Base-by-base conservation (phyloP, 2,113 vertebrate genomes). In the Leiothrix lutea region DNA sequence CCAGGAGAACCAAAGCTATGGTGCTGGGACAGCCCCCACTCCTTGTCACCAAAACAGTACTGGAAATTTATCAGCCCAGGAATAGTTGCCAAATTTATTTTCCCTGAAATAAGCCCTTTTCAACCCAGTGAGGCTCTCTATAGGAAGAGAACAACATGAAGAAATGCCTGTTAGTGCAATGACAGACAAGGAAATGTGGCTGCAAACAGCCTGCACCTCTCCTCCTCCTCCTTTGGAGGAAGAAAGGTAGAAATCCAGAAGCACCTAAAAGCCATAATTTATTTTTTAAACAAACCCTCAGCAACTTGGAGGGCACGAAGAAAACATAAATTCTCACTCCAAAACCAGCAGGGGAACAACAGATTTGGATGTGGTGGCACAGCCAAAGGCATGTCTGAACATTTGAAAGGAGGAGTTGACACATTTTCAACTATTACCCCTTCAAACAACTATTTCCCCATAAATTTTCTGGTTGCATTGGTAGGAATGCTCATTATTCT, bases 401-500 rank as follows among this genome's bases (percentile, higher is more conserved):
- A 44, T 73, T 88, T 61, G 28, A 67, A 71, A 92, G 74, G 86
- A 94, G 82, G 66, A 86, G 88, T 71, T 95, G 95, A 92, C 91
- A 92, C 82, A 71, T 94, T 81, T 81, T 94, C 92, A 82, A 47
- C 86, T 53, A 31, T 62, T 72, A 45, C 75, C 58, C 73, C 80
- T 93, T 92, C 88, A 90, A 90, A 96, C 82, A 80, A 53, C 75
- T 74, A 73, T 86, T 78, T 83, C 67, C 79, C 82, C 90, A 92
- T 96, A 74, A 88, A 91, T 88, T 83, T 86, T 69, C 83, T 74
- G 47, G 28, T 74, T 54, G 82, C 25, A 3, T 66, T 78, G 72
- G 58, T 47, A 84, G 86, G 85, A 91, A 90, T 51, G 61, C 51
- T 95, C 33, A 4, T 90, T 90, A 88, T 92, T 97, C 83, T 84